Base-by-base conservation (phyloP, 1,140 invertebrate species). In the Monochamus saltuarius region DNA sequence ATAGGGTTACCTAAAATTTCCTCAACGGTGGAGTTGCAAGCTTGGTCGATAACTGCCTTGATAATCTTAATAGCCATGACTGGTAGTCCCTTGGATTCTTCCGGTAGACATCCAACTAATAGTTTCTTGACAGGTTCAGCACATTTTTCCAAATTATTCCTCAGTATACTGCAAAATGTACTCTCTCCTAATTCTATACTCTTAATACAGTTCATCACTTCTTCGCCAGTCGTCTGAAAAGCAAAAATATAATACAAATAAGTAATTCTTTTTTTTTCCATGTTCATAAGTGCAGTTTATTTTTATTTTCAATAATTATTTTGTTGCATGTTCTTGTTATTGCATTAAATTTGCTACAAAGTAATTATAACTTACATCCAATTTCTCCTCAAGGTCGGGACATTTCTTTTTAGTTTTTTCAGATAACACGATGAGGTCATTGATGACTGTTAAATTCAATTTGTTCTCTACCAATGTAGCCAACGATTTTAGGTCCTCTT, bases 71-170 rank as follows among this genome's bases (percentile, higher is more conserved):
- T 7, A 38, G 11, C 34, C 17, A 60, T 29, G 19, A 10, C 19
- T 2, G 59, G 59, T 17, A 60, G 29, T 19, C 49, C 59, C 54
- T 55, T 60, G 7, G 59, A 43, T 11, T 55, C 43, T 37, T 54
- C 22, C 16, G 59, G 59, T n/a, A 60, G 22, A 47, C 59, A 60
- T 8, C 47, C 51, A 29, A 46, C 40, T 11, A 60, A 11, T 13
- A 54, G 37, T 55, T 53, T 46, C 13, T 45, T 16, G 4, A 54
- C 38, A 13, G 59, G 59, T 38, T n/a, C 16, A 4, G 59, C 39
- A 37, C 59, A 60, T 16, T 53, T 60, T 16, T 14, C 11, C 10
- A 46, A 7, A 11, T 11, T 16, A 16, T 4, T 11, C 16, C 1
- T 13, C 13, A 17, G 14, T 1, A 19, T 16, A 11, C 9, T 7